phyloP scores from a whole-genome alignment of 2,888 invertebrate genomes.

The Heliothis peltigera region DNA sequence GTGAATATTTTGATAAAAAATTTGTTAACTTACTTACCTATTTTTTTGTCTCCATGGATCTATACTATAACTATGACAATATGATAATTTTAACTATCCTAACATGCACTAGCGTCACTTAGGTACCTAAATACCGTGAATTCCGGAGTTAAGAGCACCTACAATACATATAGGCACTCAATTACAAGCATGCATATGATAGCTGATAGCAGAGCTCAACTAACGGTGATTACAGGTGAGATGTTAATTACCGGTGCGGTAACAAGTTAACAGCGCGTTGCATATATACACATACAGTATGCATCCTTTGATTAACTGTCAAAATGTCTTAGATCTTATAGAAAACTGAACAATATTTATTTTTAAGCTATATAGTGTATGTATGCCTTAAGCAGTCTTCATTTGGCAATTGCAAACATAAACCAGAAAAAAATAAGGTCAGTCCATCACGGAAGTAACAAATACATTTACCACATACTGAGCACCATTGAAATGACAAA shows the following conservation, averaged over 20 bases:
- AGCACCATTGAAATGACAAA: constrained; percentile 32
- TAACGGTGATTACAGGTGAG: constrained; percentile 32
- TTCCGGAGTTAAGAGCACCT: background rate
- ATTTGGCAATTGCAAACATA: too few species aligned
- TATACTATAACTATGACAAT: too few species aligned
- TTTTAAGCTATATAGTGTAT: too few species aligned
- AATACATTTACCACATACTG: constrained; percentile 28
- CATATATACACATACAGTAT: constrained; percentile 17
- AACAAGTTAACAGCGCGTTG: constrained; percentile 25
- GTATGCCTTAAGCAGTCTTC: too few species aligned
- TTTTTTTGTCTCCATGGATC: too few species aligned
- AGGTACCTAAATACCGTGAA: too few species aligned
- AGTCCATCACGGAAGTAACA: constrained; percentile 18
- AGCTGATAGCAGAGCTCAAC: constrained; percentile 8
- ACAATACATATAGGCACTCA: constrained; percentile 2
- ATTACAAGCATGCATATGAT: constrained; percentile 19
- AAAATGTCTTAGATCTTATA: constrained; percentile 1
- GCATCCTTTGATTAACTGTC: constrained; percentile 37
- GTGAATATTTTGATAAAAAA: too few species aligned
- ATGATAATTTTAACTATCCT: too few species aligned
- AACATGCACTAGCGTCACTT: too few species aligned
- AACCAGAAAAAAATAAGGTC: too few species aligned
- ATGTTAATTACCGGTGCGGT: constrained; percentile 41
- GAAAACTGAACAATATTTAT: background rate
- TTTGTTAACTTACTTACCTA: too few species aligned